A percentile compares a stretch with the other conserved stretches of the same genome.
These are phyloP conservation scores for Cerceris rybyensis DNA, from an alignment of 2,888 invertebrate genomes.

Conservation along the genomic window DNA sequence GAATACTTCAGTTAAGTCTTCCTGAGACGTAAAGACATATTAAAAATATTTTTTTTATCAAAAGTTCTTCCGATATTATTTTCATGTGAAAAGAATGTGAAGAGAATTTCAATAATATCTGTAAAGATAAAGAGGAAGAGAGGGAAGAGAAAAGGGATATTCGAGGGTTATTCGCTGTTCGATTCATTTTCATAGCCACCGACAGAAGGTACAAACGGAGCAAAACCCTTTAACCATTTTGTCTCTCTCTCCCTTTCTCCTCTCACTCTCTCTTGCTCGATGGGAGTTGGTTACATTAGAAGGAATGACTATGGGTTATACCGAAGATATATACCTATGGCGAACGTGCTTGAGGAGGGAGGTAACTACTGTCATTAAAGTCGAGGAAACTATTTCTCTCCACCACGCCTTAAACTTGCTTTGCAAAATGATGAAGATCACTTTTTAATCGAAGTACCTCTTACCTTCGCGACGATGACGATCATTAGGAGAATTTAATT, in stretches of 20 bases:
- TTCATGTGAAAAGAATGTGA: no score
- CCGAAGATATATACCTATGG: conserved; percentile 28
- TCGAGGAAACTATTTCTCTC: conserved; percentile 42
- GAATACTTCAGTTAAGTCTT: no score
- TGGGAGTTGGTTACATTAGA: conserved; percentile 60
- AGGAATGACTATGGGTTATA: conserved; percentile 53
- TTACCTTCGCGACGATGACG: neutral
- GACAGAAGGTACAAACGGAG: conserved; percentile 30
- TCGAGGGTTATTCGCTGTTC: conserved; percentile 19
- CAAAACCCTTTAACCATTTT: conserved; percentile 37
- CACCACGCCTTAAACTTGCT: conserved; percentile 42
- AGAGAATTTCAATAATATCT: no score
- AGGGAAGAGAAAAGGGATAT: neutral
- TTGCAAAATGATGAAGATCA: conserved; percentile 14
- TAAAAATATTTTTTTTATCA: no score
- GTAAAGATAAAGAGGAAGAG: neutral
- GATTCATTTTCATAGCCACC: conserved; percentile 39
- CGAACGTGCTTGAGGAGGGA: conserved; percentile 34
- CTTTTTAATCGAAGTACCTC: neutral
- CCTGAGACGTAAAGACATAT: no score
- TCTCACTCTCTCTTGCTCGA: conserved; percentile 13
- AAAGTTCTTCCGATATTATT: no score
- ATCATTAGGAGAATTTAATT: neutral
- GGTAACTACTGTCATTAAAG: conserved; percentile 60
- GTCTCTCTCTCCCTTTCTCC: no score